A percentile compares a stretch with the other conserved stretches of the same genome.
Conservation (phyloP, 2,797 vertebrate species). For the Coendou prehensilis region DNA sequence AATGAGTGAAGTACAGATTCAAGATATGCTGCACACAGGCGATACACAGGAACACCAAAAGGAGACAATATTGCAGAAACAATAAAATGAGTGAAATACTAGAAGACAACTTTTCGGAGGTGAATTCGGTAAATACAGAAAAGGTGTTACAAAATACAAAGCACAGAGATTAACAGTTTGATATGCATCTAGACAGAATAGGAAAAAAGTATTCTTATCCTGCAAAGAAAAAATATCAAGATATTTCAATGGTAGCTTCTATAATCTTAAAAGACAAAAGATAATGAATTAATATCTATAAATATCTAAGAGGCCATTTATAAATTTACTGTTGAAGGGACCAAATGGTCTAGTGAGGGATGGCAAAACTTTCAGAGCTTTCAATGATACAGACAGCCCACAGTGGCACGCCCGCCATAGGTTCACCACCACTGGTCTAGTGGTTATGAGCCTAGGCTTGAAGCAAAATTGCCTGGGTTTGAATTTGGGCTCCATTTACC, state of each 20-base stretch:
- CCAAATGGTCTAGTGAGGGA: background rate
- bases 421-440: background rate
- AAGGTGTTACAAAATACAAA: background rate
- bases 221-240: background rate
- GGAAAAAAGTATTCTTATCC: background rate
- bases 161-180: background rate
- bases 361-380: background rate
- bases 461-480: background rate
- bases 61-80: background rate
- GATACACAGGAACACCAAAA: background rate
- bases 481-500: background rate
- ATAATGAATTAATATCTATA: background rate
- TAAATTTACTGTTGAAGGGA: background rate
- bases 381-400: background rate
- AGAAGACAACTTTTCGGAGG: constrained; percentile 33
- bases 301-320: background rate
- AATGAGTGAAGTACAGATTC: background rate
- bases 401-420: accelerated
- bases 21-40: no score
- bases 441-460: background rate
- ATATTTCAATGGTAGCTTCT: background rate
- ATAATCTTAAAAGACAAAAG: background rate
- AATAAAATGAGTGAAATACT: background rate
- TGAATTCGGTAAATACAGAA: background rate
- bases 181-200: background rate